phyloP scores from a whole-genome alignment of 2,888 invertebrate species.

The Aelia acuminata region DNA sequence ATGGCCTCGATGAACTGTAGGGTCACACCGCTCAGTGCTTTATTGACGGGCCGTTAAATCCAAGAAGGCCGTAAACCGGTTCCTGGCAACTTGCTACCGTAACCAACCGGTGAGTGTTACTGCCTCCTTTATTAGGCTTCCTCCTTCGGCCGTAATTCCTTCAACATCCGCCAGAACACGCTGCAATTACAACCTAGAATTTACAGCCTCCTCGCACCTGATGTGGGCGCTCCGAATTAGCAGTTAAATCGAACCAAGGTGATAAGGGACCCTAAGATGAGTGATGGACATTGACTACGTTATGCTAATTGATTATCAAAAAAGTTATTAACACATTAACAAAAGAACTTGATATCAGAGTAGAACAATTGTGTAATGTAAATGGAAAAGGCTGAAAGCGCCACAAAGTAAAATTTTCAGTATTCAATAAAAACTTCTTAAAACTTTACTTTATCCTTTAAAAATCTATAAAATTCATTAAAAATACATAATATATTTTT shows the following conservation, averaged over 20 bases:
- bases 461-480: too few species aligned
- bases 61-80: conserved; percentile 25
- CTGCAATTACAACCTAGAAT: conserved; percentile 6
- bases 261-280: not conserved
- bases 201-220: conserved; percentile 8
- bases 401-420: too few species aligned
- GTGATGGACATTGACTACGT: too few species aligned
- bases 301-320: too few species aligned
- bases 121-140: conserved; percentile 36
- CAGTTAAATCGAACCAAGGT: not conserved
- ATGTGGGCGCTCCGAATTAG: not conserved
- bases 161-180: conserved; percentile 1
- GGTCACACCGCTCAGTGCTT: conserved; percentile 34
- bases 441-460: too few species aligned
- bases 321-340: too few species aligned
- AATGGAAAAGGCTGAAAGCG: too few species aligned
- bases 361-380: too few species aligned
- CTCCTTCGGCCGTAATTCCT: conserved; percentile 29
- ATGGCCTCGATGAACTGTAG: not conserved
- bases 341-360: too few species aligned
- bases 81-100: not conserved
- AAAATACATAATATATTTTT: too few species aligned
- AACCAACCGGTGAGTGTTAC: conserved; percentile 25
- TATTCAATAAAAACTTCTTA: too few species aligned
- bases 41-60: conserved; percentile 19